phyloP scores from a whole-genome alignment of 2,113 vertebrate species.

The Tychaedon coryphoeus region DNA sequence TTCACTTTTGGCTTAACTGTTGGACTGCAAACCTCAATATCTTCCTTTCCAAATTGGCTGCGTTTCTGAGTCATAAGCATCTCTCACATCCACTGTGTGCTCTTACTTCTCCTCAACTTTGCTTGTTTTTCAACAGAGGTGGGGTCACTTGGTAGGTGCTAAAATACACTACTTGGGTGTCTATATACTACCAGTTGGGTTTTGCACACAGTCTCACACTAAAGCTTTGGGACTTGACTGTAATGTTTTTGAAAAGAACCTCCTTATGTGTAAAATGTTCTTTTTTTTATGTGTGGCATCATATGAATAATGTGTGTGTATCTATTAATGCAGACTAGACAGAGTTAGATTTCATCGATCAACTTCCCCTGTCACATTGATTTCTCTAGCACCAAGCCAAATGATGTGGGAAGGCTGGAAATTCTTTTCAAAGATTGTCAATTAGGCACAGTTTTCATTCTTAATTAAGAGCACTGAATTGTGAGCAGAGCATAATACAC shows the following conservation, averaged over 20 bases:
- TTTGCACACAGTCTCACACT: not conserved
- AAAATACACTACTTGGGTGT: not conserved
- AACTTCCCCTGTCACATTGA: slow-evolving; percentile 36
- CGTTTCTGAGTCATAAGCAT: not conserved
- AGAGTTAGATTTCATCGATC: slow-evolving; percentile 16
- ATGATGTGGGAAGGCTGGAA: slow-evolving; percentile 59
- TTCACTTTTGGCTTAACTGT: not conserved
- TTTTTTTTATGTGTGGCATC: not conserved
- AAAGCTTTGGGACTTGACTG: not conserved
- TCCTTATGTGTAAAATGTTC: not conserved
- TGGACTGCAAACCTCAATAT: not conserved
- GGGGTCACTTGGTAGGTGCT: not conserved
- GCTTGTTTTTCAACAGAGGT: not conserved
- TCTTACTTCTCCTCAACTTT: not conserved
- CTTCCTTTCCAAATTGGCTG: not conserved
- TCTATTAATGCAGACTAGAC: not conserved
- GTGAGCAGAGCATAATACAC: slow-evolving; percentile 46
- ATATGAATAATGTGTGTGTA: not conserved
- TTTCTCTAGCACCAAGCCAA: slow-evolving; percentile 45
- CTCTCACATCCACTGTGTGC: not conserved
- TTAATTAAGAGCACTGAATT: slow-evolving; percentile 67
- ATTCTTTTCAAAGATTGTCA: slow-evolving; percentile 57
- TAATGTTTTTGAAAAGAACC: not conserved
- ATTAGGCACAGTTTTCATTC: slow-evolving; percentile 66
- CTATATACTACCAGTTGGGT: not conserved